phyloP scores from a whole-genome alignment of 2,797 vertebrate species.

The Acomys russatus region DNA sequence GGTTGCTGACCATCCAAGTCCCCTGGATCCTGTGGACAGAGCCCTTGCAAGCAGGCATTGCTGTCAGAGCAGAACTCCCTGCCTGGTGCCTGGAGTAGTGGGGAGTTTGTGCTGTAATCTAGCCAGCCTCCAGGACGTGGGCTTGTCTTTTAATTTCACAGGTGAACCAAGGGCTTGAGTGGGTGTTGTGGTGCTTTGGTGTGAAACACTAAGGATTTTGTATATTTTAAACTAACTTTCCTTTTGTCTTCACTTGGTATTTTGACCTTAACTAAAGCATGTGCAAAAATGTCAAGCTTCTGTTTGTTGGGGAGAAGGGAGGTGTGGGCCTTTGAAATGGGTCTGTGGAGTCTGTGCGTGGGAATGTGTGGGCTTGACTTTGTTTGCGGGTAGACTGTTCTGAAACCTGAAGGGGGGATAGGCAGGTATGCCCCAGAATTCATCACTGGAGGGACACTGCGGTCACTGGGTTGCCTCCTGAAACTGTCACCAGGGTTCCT shows the following conservation, averaged over 20 bases:
- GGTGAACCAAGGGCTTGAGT: neutral
- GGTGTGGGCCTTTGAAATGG: neutral
- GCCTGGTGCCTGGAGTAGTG: neutral
- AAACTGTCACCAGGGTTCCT: neutral
- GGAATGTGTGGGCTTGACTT: neutral
- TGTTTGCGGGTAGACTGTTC: neutral
- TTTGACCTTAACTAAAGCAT: neutral
- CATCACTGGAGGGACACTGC: neutral
- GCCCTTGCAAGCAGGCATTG: accelerated
- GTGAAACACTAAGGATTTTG: slow-evolving; percentile 20
- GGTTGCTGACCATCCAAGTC: neutral
- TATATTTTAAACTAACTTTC: neutral
- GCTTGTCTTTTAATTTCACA: neutral
- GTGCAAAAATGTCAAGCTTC: slow-evolving; percentile 40
- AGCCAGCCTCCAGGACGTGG: neutral
- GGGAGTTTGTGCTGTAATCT: neutral
- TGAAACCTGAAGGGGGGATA: slow-evolving; percentile 1
- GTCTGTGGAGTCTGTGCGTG: neutral
- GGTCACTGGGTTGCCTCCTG: neutral
- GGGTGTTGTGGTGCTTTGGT: neutral
- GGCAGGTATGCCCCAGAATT: neutral
- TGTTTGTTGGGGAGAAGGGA: neutral
- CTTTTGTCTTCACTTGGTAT: neutral
- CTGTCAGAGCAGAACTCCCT: neutral
- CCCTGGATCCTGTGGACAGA: neutral